Base-by-base conservation (phyloP, 2,113 vertebrate genomes). In the Nothocercus julius region DNA sequence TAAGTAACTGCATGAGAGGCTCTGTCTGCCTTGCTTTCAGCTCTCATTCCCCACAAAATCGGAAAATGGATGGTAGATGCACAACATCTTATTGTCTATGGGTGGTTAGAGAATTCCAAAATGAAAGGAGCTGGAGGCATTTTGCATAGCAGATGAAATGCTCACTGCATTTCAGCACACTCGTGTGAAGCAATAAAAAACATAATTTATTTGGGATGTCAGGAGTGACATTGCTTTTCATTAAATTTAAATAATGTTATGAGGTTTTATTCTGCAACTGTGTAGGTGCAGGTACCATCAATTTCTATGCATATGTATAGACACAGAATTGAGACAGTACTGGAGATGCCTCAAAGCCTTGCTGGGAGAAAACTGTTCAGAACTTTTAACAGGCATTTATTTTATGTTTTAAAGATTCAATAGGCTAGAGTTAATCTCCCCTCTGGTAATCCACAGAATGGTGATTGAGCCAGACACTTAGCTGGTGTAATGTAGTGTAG, bases 61-160 rank as follows among this genome's bases (percentile, higher is more conserved):
- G 90, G 94, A 96, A 97, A 97, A 97, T 86, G 92, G 95, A 95
- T 96, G 91, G 85, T 90, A 87, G 83, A 85, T 85, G 81, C 32
- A 95, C 69, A 44, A 95, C 69, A 44, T 88, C 73, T 89, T 84
- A 78, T 49, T 3, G 17, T 95, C 96, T 17, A 19, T 86, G 93
- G 92, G 94, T 91, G 81, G 94, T 94, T 92, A 93, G 89, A 96
- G 82, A 89, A 84, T 95, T 89, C 81, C 92, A 97, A 30, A 97
- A 93, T 92, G 96, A 91, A 97, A 94, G 54, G 82, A 70, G 61
- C 80, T 3, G 40, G 89, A 73, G 87, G 79, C 94, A 69, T 76
- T 93, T 84, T 92, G 81, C 86, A 83, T 68, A 64, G 82, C 81
- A 51, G 44, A 73, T 88, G 80, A 93, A 94, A 56, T 16, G 13